Conservation (phyloP, 2,888 invertebrate genomes). For the Lepidochitona cinerea region DNA sequence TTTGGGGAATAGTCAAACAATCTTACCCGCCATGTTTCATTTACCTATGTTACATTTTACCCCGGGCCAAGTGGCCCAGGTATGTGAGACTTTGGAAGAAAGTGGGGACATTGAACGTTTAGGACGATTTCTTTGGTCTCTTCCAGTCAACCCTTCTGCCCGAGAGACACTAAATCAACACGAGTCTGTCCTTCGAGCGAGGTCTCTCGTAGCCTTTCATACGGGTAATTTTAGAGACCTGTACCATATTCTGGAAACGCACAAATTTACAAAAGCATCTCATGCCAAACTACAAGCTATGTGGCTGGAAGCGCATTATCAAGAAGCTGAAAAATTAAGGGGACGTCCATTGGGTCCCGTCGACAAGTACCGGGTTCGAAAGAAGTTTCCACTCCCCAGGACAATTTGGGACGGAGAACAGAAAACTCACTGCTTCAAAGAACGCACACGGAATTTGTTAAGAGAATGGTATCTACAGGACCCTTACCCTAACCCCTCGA, state of each 20-base stretch:
- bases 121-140: constrained; percentile 89
- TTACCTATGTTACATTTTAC: constrained; percentile 66
- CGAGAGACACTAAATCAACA: constrained; percentile 83
- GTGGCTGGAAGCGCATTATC: constrained; percentile 96
- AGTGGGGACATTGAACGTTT: constrained; percentile 76
- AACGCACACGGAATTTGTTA: constrained; percentile 92
- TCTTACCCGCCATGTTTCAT: constrained; percentile 58
- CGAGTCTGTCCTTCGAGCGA: constrained; percentile 88
- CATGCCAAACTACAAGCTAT: constrained; percentile 90
- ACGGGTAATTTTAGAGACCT: constrained; percentile 90
- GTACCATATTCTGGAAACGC: constrained; percentile 89
- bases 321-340: constrained; percentile 91
- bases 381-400: constrained; percentile 92
- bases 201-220: constrained; percentile 91
- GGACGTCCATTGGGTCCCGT: constrained; percentile 93
- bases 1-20: background rate
- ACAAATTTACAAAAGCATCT: constrained; percentile 90
- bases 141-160: constrained; percentile 89
- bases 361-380: constrained; percentile 92
- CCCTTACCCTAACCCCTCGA: constrained; percentile 95
- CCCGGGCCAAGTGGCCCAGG: constrained; percentile 68
- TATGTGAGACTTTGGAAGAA: constrained; percentile 71
- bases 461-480: constrained; percentile 89
- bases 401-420: constrained; percentile 98
- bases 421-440: constrained; percentile 95